Conservation (phyloP, 2,888 invertebrate species). For the Macroteleia sp. region DNA sequence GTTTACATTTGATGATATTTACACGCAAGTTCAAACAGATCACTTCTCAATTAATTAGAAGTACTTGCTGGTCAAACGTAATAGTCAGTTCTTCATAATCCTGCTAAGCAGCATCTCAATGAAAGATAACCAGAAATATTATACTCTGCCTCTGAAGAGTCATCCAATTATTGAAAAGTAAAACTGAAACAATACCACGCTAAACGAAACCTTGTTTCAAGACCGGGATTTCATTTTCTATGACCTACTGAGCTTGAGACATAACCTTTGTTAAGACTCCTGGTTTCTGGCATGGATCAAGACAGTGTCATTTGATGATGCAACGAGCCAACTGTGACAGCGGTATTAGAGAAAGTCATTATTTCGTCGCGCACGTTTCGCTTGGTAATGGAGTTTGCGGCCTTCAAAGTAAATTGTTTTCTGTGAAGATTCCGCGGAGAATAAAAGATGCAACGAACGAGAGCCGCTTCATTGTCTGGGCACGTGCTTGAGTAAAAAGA, state of each 20-base stretch:
- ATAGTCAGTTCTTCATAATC: too few relatives aligned
- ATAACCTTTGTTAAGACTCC: conserved; percentile 80
- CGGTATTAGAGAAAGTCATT: conserved; percentile 81
- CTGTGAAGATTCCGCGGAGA: conserved; percentile 70
- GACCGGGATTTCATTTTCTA: conserved; percentile 65
- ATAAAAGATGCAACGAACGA: conserved; percentile 41
- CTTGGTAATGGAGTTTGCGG: conserved; percentile 82
- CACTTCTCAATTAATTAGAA: too few relatives aligned
- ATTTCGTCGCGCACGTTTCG: conserved; percentile 79
- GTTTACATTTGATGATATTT: too few relatives aligned
- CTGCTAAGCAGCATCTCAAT: too few relatives aligned
- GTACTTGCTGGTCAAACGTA: too few relatives aligned
- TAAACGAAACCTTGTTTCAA: conserved; percentile 24
- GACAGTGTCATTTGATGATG: conserved; percentile 75
- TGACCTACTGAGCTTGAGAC: conserved; percentile 83
- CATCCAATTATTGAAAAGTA: conserved; percentile 20
- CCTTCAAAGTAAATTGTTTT: conserved; percentile 84
- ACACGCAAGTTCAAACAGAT: too few relatives aligned
- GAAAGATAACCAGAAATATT: too few relatives aligned
- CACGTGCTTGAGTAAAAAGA: conserved; percentile 52
- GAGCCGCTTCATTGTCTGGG: conserved; percentile 39
- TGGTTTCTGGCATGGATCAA: conserved; percentile 69
- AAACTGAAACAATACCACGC: conserved; percentile 23
- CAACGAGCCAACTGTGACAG: conserved; percentile 71
- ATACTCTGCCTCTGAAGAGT: too few relatives aligned